Percentiles rank a stretch among this genome's conserved stretches.
Conservation (phyloP, 2,113 vertebrate species). For the Mus musculus region GRCm39 chr5:132805001-132805500, state of each 20-base stretch:
- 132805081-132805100: background rate
- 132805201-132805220: background rate
- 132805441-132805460: background rate
- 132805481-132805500: background rate
- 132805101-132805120: background rate
- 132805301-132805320: too few relatives aligned
- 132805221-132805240: background rate
- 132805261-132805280: background rate
- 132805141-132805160: background rate
- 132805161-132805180: background rate
- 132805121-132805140: background rate
- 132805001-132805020: background rate
- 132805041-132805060: background rate
- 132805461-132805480: background rate
- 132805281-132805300: background rate
- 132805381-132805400: background rate
- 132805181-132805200: background rate
- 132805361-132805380: too few relatives aligned
- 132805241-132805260: background rate
- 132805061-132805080: background rate
- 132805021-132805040: background rate
- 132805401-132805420: background rate
- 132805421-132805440: background rate
- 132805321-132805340: background rate
- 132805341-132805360: too few relatives aligned